These are phyloP conservation scores for Poeciliopsis gracilis DNA, from an alignment of 2,797 vertebrate genomes.

Conservation along the genomic window DNA sequence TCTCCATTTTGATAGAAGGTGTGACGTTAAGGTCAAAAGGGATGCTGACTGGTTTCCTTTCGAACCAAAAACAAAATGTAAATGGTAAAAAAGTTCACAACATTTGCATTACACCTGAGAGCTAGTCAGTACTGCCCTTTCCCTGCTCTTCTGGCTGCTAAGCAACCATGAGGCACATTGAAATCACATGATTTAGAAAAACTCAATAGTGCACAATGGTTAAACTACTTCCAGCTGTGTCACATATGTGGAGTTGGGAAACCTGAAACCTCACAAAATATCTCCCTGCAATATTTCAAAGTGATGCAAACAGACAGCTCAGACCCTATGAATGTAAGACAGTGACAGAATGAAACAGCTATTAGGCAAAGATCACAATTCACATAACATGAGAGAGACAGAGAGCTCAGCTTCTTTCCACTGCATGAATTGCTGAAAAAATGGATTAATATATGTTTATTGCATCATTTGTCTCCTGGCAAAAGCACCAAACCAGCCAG, in stretches of 20 bases:
- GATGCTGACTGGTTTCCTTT: background rate
- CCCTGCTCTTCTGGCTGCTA: conserved; percentile 34
- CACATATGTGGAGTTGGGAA: background rate
- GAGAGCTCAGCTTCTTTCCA: conserved; percentile 3
- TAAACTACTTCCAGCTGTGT: conserved; percentile 27
- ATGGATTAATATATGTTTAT: conserved; percentile 19
- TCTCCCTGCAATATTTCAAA: conserved; percentile 7
- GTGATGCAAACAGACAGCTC: background rate
- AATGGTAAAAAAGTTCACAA: conserved; percentile 17
- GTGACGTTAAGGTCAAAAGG: conserved; percentile 24
- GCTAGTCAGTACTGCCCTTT: conserved; percentile 22
- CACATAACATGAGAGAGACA: conserved; percentile 3
- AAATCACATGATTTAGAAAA: conserved; percentile 34
- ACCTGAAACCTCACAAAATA: conserved; percentile 2
- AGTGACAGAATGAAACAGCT: background rate
- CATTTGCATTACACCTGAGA: conserved; percentile 34
- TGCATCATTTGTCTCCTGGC: conserved; percentile 10
- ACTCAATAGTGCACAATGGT: conserved; percentile 27
- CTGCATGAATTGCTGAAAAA: conserved; percentile 4
- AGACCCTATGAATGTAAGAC: background rate
- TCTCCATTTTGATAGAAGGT: conserved; percentile 47
- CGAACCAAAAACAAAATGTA: conserved; percentile 15
- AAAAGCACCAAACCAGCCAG: conserved; percentile 3
- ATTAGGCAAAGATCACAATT: conserved; percentile 5
- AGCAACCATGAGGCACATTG: conserved; percentile 35